A percentile compares a stretch with the other conserved stretches of the same genome.
These are phyloP conservation scores for Fregata magnificens DNA, from an alignment of 2,113 vertebrate species.

Conservation along the genomic window DNA sequence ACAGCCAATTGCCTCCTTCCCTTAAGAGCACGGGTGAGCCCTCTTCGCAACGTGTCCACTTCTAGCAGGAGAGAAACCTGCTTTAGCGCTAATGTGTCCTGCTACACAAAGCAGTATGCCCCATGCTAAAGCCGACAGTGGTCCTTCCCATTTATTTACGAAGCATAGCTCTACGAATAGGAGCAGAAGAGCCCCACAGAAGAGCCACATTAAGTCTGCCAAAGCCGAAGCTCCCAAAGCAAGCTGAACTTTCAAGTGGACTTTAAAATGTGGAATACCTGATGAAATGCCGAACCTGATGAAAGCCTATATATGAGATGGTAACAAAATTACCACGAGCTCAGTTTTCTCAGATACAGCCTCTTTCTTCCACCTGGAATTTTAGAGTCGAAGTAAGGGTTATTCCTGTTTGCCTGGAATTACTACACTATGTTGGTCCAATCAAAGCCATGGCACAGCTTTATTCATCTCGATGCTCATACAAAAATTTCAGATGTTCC, in stretches of 20 bases:
- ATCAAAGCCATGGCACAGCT: not conserved
- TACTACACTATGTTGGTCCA: not conserved
- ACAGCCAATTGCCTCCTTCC: not conserved
- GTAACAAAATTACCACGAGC: not conserved
- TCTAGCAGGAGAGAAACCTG: not conserved
- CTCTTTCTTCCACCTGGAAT: not conserved
- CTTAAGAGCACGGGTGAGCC: not conserved
- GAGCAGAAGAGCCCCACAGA: not conserved
- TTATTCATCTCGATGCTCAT: not conserved
- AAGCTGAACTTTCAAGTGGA: not conserved
- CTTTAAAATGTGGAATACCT: not conserved
- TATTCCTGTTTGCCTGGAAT: not conserved
- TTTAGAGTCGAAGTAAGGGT: not conserved
- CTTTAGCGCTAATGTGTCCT: not conserved
- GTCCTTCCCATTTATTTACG: not conserved
- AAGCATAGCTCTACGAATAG: not conserved
- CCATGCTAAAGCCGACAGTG: not conserved
- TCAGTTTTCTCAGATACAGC: not conserved
- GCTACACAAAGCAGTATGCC: not conserved
- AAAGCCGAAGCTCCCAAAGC: not conserved
- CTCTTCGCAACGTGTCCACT: not conserved
- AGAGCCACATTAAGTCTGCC: not conserved
- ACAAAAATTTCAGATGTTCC: not conserved
- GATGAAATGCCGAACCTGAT: not conserved
- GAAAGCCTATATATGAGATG: not conserved